phyloP scores from a whole-genome alignment of 2,888 invertebrate genomes.

The Blera fallax region DNA sequence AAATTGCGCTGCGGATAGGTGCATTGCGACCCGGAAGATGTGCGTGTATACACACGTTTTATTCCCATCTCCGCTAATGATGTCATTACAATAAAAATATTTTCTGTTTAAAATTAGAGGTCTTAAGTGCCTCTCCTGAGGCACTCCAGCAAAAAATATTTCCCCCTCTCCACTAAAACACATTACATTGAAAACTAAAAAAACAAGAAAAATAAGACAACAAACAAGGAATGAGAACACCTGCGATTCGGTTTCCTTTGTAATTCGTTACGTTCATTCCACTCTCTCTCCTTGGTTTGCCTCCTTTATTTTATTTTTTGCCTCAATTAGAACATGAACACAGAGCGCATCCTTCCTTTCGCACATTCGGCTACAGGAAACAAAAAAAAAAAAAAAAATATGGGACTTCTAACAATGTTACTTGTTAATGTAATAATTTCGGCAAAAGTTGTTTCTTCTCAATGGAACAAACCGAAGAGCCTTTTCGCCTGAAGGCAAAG shows the following conservation, averaged over 20 bases:
- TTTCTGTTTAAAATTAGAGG: not conserved
- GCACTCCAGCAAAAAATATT: not conserved
- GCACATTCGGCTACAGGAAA: slow-evolving; percentile 40
- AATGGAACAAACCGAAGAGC: not conserved
- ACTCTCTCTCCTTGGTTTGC: not conserved
- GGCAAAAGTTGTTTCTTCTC: not conserved
- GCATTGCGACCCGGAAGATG: no score
- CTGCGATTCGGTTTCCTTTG: slow-evolving; percentile 61
- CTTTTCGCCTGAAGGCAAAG: slow-evolving; percentile 14
- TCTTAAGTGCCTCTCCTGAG: not conserved
- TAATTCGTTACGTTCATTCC: slow-evolving; percentile 30
- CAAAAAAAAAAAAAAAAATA: no score
- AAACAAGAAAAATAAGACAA: not conserved
- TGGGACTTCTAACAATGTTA: slow-evolving; percentile 2
- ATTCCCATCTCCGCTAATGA: no score
- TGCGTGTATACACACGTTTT: no score
- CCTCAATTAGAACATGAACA: slow-evolving; percentile 30
- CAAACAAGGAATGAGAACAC: slow-evolving; percentile 36
- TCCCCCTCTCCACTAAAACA: not conserved
- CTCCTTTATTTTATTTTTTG: no score
- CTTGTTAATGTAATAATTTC: slow-evolving; percentile 34
- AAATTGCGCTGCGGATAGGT: no score
- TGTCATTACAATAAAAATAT: not conserved
- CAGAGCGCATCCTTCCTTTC: slow-evolving; percentile 32
- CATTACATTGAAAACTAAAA: no score